Conservation (phyloP, 2,797 vertebrate species). For the Gallinago nigripennis region DNA sequence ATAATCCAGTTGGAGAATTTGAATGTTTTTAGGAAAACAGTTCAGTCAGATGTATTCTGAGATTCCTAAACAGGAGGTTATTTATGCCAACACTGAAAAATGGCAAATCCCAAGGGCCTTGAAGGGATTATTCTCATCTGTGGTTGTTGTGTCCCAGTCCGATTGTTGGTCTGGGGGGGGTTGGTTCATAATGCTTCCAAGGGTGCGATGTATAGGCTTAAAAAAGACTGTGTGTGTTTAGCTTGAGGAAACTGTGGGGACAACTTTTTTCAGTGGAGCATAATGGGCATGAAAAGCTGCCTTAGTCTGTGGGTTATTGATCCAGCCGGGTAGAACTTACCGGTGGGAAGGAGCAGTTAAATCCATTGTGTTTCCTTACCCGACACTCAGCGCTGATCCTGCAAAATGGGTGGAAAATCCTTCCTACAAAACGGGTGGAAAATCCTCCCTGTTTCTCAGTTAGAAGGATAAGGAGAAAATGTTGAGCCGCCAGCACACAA, state of each 20-base stretch:
- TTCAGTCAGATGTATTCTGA: background rate
- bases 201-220: background rate
- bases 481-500: background rate
- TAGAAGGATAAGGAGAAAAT: background rate
- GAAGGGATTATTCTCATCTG: background rate
- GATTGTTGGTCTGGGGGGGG: too few relatives aligned
- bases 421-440: too few relatives aligned
- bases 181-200: too few relatives aligned
- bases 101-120: background rate
- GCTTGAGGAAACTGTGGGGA: background rate
- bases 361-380: background rate
- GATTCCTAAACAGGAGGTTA: background rate
- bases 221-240: background rate
- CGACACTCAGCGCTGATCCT: background rate
- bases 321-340: background rate
- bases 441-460: background rate
- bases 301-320: slow-evolving; percentile 30
- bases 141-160: too few relatives aligned
- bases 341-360: background rate
- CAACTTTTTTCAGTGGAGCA: background rate
- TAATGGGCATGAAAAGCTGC: background rate
- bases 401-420: background rate
- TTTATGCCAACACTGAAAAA: background rate
- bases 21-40: background rate
- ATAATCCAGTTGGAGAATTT: background rate